Base-by-base conservation (phyloP, 2,113 vertebrate genomes). In the Microtus oregoni region DNA sequence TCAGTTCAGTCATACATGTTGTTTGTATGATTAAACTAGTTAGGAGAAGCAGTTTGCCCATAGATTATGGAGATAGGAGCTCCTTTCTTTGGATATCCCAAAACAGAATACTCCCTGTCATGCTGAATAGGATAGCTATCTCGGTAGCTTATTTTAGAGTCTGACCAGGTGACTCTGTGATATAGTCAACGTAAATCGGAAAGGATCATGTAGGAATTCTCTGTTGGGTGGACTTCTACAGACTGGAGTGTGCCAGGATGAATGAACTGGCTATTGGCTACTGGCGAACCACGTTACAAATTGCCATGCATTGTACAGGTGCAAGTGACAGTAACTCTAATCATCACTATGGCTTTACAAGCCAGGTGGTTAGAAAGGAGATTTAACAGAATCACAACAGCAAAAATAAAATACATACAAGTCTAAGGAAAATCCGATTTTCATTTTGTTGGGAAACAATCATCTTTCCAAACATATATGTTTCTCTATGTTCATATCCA, bases 381-480 rank as follows among this genome's bases (percentile, higher is more conserved):
- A 85, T 10, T 87, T 77, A 83, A 83, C 44, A 58, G 26, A 88
- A 67, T 24, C 72, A 28, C 38, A 86, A 86, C 12, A 61, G 12
- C 19, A 63, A 63, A 61, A 61, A 26, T 9, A 50, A 50, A 81
- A 58, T 38, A 55, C 19, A 26, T 2, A 77, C 35, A 77, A 89
- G 52, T 5, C n/a, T 85, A 50, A 12, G 30, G 24, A 58, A 76
- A 96, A 82, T 58, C 3, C 83, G 38, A 75, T n/a, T 82, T 90
- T 77, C 38, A 50, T 94, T 82, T 92, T 95, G 15, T 65, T 92
- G 10, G 91, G 50, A 77, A 94, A 72, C 47, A 44, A 19, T 50
- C n/a, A 41, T 90, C 9, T 90, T 87, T 41, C 32, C 26, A 61
- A 72, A 79, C 55, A 73, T 32, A 30, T 41, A 20, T 26, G 30